phyloP scores from a whole-genome alignment of 2,888 invertebrate species.

The Tenthredo livida region DNA sequence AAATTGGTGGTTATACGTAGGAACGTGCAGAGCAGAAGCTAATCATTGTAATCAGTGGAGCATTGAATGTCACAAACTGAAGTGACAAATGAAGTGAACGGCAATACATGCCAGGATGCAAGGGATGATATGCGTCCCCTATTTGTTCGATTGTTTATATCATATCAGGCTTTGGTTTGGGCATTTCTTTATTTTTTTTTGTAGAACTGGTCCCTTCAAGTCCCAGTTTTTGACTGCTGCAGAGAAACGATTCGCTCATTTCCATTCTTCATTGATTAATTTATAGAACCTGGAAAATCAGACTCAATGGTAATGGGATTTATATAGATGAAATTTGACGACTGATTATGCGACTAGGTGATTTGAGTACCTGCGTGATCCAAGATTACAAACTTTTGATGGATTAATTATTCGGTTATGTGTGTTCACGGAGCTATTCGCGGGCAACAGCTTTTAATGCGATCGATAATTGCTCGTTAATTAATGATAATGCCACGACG shows the following conservation, averaged over 20 bases:
- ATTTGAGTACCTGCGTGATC: no score
- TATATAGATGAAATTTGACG: no score
- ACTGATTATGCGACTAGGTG: no score
- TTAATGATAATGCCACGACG: neutral
- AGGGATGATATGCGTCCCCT: neutral
- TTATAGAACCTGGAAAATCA: neutral
- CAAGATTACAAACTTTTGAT: no score
- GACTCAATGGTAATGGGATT: no score
- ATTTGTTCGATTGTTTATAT: neutral
- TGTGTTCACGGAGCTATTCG: no score
- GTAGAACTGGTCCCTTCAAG: no score
- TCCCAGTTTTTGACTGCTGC: neutral
- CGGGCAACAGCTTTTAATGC: no score
- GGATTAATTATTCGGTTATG: no score
- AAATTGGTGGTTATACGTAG: neutral
- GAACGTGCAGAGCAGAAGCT: neutral
- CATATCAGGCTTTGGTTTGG: neutral
- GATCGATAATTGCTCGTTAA: neutral
- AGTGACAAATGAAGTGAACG: neutral
- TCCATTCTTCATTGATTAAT: neutral
- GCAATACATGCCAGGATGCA: neutral
- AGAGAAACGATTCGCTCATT: neutral
- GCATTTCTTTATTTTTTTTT: neutral
- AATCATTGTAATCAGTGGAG: neutral
- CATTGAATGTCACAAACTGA: constrained; percentile 18